Base-by-base conservation (phyloP, 1,140 invertebrate species). In the Prorops nasuta region DNA sequence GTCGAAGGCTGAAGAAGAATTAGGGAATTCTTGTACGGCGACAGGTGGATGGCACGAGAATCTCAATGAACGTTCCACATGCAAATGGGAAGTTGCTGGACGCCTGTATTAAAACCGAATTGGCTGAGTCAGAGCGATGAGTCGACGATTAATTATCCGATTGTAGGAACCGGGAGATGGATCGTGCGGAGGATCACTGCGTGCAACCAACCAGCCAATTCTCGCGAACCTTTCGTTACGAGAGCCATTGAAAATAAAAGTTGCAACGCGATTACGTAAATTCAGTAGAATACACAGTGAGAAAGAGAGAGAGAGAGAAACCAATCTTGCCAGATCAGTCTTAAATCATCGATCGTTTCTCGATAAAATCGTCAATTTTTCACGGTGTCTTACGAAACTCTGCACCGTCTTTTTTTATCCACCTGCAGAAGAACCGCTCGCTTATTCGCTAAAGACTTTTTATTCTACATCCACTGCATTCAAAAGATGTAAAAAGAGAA, bases 331-430 rank as follows among this genome's bases (percentile, higher is more conserved):
- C 32, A 35, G 44, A 51, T 50, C 44, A 43, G 51, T 32, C 38
- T 51, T 58, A 39, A 34, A 51, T 58, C 41, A 28, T 16, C 40
- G 56, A 59, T 59, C 50, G 56, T 46, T 49, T 57, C 42, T 6
- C 54, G 56, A 59, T 59, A 59, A 45, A 31, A 22, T 28, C 49
- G 41, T 47, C 32, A 32, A 53, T 57, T 49, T 36, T 49, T 22
- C 56, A 54, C 43, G n/a, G n/a, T n/a, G n/a, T n/a, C n/a, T n/a
- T n/a, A n/a, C n/a, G n/a, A n/a, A n/a, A n/a, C n/a, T n/a, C n/a
- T n/a, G n/a, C n/a, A n/a, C n/a, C n/a, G n/a, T n/a, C n/a, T n/a
- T n/a, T n/a, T n/a, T n/a, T n/a, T n/a, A n/a, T n/a, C n/a, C n/a
- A n/a, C n/a, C n/a, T n/a, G n/a, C n/a, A n/a, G n/a, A n/a, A n/a